phyloP scores from a whole-genome alignment of 2,888 invertebrate species.

The Drosophila neonasuta region DNA sequence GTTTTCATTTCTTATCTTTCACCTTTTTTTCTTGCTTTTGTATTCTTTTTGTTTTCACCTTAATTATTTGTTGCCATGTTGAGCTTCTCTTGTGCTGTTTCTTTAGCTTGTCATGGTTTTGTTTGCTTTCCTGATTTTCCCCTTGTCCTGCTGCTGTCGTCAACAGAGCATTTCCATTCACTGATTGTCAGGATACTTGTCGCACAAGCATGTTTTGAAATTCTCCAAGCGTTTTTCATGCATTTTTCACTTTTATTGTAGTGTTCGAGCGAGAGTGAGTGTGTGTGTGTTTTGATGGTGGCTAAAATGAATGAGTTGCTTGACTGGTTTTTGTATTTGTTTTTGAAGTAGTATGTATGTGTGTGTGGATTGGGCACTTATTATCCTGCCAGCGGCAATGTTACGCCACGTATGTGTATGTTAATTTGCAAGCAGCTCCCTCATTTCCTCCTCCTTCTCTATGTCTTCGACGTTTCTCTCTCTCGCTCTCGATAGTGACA shows the following conservation, averaged over 20 bases:
- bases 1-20: constrained; percentile 26
- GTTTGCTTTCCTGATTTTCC: constrained; percentile 66
- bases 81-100: constrained; percentile 21
- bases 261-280: constrained; percentile 21
- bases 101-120: constrained; percentile 31
- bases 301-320: constrained; percentile 67
- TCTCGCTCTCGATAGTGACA: constrained; percentile 66
- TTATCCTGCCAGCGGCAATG: constrained; percentile 28
- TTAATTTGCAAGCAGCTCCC: constrained; percentile 22
- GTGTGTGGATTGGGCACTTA: constrained; percentile 22
- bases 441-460: constrained; percentile 8
- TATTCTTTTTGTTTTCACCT: constrained; percentile 19
- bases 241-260: constrained; percentile 67
- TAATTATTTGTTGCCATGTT: constrained; percentile 46
- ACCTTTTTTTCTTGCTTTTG: neutral
- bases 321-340: constrained; percentile 50
- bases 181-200: constrained; percentile 55
- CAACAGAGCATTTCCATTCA: constrained; percentile 63
- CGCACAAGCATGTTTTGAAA: constrained; percentile 54
- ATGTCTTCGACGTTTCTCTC: constrained; percentile 28
- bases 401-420: constrained; percentile 27
- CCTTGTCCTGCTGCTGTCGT: constrained; percentile 52
- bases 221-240: constrained; percentile 68
- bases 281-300: constrained; percentile 27
- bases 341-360: constrained; percentile 16